Conservation (phyloP, 2,797 vertebrate genomes). For the Scomberomorus guttatus region DNA sequence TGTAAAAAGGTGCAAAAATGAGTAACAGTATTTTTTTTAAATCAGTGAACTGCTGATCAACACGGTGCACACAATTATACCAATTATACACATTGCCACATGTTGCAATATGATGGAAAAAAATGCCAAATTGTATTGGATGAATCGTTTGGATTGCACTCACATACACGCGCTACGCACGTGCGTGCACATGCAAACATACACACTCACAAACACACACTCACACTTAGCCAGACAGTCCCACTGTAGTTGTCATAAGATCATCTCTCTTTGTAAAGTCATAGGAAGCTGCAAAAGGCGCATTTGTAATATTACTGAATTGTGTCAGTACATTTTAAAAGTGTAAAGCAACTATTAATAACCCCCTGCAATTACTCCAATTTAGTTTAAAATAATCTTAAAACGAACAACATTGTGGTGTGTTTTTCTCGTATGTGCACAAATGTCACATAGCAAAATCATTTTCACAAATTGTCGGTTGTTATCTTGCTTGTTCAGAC, state of each 20-base stretch:
- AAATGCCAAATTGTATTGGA: slow-evolving; percentile 43
- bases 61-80: background rate
- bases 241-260: slow-evolving; percentile 35
- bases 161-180: slow-evolving; percentile 23
- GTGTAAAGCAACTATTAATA: slow-evolving; percentile 7
- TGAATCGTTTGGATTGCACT: slow-evolving; percentile 48
- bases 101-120: slow-evolving; percentile 27
- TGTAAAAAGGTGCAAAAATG: slow-evolving; percentile 7
- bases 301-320: background rate
- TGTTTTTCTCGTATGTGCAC: background rate
- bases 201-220: slow-evolving; percentile 25
- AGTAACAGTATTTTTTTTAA: slow-evolving; percentile 1
- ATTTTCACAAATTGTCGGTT: background rate
- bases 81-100: slow-evolving; percentile 13
- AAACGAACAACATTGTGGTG: background rate
- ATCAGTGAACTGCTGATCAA: background rate
- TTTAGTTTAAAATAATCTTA: background rate
- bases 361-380: background rate
- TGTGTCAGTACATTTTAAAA: background rate
- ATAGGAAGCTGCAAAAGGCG: slow-evolving; percentile 11
- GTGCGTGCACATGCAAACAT: slow-evolving; percentile 36
- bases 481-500: background rate
- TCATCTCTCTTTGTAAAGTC: slow-evolving; percentile 39
- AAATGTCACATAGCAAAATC: background rate
- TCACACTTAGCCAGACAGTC: slow-evolving; percentile 46